These are phyloP conservation scores for Gymnopithys bicolor DNA, from an alignment of 2,797 vertebrate species.

Conservation along the genomic window DNA sequence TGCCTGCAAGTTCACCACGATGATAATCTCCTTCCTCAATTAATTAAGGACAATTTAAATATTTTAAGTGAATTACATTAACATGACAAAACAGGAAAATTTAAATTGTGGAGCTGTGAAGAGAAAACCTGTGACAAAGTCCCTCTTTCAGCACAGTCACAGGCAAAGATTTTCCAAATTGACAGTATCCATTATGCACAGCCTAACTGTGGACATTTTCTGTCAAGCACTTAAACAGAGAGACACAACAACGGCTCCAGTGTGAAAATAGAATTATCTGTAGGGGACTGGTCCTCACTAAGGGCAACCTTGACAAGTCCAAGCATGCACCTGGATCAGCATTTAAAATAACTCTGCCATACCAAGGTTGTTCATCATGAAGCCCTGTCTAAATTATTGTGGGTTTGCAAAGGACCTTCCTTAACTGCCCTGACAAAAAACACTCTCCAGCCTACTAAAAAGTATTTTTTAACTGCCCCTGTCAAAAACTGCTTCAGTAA, in stretches of 20 bases:
- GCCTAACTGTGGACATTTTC: conserved; percentile 56
- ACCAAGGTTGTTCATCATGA: conserved; percentile 1
- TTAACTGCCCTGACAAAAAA: conserved; percentile 50
- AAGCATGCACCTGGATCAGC: conserved; percentile 57
- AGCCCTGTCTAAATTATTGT: conserved; percentile 39
- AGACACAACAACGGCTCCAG: conserved; percentile 55
- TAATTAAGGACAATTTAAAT: conserved; percentile 65
- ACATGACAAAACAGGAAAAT: conserved; percentile 54
- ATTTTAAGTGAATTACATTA: conserved; percentile 62
- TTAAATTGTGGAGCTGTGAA: background rate
- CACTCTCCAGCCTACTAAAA: conserved; percentile 11
- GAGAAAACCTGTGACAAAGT: conserved; percentile 45
- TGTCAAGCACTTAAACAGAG: conserved; percentile 59
- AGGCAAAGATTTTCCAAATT: conserved; percentile 28
- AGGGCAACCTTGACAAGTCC: conserved; percentile 55
- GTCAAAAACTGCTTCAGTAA: conserved; percentile 37
- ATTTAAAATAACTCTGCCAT: conserved; percentile 54
- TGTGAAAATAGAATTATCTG: conserved; percentile 64
- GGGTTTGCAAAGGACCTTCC: conserved; percentile 51
- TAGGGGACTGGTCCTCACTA: conserved; percentile 36
- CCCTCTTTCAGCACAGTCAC: conserved; percentile 23
- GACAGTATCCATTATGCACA: conserved; percentile 38
- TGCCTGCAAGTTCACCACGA: conserved; percentile 23
- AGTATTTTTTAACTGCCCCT: conserved; percentile 1
- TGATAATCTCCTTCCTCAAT: conserved; percentile 38